phyloP scores from a whole-genome alignment of 37 sponge, comb jelly and placozoan species.

The Cliona cf. orientalis region DNA sequence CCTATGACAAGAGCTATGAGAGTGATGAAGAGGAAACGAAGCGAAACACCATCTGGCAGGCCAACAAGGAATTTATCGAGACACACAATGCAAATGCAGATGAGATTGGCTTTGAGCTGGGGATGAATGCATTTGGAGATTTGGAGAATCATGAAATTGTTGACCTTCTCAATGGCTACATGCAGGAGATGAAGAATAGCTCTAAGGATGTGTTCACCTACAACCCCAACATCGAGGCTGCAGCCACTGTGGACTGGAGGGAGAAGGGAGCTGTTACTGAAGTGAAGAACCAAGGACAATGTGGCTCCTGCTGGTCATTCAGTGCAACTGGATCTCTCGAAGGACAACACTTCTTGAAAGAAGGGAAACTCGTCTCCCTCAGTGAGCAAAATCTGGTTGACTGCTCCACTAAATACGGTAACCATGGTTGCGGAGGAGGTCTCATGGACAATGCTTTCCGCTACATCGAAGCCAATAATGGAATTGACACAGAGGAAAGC shows the following conservation, averaged over 20 bases:
- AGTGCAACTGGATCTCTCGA: constrained; percentile 86
- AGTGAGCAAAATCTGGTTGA: constrained; percentile 93
- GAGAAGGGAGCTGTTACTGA: constrained; percentile 74
- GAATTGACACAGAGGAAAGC: constrained; percentile 80
- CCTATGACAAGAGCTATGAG: constrained; percentile 35
- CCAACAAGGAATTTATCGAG: constrained; percentile 49
- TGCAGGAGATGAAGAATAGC: too few species aligned
- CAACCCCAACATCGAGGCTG: constrained; percentile 11
- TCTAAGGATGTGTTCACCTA: constrained; percentile 1
- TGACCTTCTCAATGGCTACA: constrained; percentile 15
- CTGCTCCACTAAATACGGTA: constrained; percentile 82
- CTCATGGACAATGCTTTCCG: constrained; percentile 66
- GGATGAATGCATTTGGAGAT: constrained; percentile 63
- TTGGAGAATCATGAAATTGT: constrained; percentile 60
- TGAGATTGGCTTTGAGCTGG: constrained; percentile 55
- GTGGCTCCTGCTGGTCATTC: constrained; percentile 89
- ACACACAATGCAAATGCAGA: constrained; percentile 56
- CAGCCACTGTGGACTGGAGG: constrained; percentile 80
- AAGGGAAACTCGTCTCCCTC: constrained; percentile 70
- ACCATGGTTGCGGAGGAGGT: constrained; percentile 85
- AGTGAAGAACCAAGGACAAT: constrained; percentile 85
- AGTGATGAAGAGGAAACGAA: constrained; percentile 28
- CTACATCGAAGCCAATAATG: constrained; percentile 77
- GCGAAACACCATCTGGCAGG: constrained; percentile 46
- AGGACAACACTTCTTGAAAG: constrained; percentile 61